phyloP scores from a whole-genome alignment of 2,797 vertebrate species.

The Urosaurus nigricauda region DNA sequence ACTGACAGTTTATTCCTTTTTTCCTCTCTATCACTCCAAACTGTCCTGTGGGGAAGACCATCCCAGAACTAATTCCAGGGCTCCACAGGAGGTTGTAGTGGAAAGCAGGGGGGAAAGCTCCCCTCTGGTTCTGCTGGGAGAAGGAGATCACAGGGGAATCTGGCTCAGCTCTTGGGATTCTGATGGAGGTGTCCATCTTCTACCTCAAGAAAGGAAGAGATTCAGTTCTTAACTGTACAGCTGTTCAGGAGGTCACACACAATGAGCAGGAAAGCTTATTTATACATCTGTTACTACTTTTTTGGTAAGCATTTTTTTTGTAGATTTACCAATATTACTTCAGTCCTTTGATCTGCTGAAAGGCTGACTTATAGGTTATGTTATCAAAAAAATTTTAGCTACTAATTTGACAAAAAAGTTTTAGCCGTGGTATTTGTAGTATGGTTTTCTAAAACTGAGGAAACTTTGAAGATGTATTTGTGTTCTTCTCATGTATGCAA shows the following conservation, averaged over 20 bases:
- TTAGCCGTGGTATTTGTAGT: neutral
- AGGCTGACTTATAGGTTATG: constrained; percentile 12
- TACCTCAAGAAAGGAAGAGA: constrained; percentile 23
- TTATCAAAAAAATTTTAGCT: neutral
- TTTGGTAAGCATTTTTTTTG: constrained; percentile 59
- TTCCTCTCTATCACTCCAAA: neutral
- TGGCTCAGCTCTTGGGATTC: neutral
- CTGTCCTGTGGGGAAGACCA: neutral
- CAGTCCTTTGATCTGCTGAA: constrained; percentile 41
- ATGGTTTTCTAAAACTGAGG: constrained; percentile 17
- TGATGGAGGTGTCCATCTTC: neutral
- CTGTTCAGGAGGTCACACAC: neutral
- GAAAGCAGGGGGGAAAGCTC: neutral
- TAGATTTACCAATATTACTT: constrained; percentile 43
- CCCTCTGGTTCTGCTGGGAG: neutral
- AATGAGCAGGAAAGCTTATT: constrained; percentile 35
- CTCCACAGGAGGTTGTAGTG: neutral
- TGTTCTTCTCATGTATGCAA: neutral
- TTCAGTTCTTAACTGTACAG: constrained; percentile 16
- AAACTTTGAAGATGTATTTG: neutral
- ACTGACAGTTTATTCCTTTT: neutral
- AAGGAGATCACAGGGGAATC: neutral
- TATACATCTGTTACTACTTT: constrained; percentile 40
- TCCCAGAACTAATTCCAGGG: neutral
- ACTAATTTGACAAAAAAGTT: neutral